phyloP scores from a whole-genome alignment of 1,140 invertebrate species.

The Pseudomyrmex sp. region DNA sequence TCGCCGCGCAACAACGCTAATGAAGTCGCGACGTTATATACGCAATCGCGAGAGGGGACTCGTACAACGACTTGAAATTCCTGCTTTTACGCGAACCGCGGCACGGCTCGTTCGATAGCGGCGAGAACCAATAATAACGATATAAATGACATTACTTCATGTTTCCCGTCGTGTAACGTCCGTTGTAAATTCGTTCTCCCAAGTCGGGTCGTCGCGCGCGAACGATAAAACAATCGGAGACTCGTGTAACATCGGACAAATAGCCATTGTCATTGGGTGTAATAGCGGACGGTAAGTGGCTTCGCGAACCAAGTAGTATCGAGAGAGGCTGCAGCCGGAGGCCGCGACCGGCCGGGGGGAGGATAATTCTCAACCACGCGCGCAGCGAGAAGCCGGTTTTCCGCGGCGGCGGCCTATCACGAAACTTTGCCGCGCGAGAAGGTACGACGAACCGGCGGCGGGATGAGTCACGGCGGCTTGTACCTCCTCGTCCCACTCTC shows the following conservation, averaged over 20 bases:
- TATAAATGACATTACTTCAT: not conserved
- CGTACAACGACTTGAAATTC: not conserved
- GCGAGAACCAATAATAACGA: not conserved
- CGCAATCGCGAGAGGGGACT: not conserved
- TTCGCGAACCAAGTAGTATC: not conserved
- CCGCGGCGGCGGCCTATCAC: conserved; percentile 68
- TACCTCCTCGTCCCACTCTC: conserved; percentile 58
- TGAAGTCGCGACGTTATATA: conserved; percentile 1
- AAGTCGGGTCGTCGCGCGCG: not conserved
- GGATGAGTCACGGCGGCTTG: conserved; percentile 72
- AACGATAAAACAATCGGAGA: not conserved
- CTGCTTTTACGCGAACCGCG: conserved; percentile 13
- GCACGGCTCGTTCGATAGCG: not conserved
- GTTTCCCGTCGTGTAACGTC: too few relatives aligned
- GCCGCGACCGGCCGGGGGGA: conserved; percentile 34
- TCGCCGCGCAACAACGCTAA: conserved; percentile 33
- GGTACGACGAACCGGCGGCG: conserved; percentile 73
- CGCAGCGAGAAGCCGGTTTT: conserved; percentile 73
- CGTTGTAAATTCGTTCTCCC: too few relatives aligned
- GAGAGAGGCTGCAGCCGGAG: conserved; percentile 33
- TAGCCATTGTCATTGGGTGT: conserved; percentile 8
- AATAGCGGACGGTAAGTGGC: not conserved
- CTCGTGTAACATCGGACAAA: conserved; percentile 23
- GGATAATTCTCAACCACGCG: conserved; percentile 75
- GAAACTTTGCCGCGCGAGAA: conserved; percentile 60